Percentiles rank a stretch among this genome's conserved stretches.
Evolutionary conservation across 35 echinoderm and acorn worm species (phyloP).

Genomic region (Apostichopus parvimensis): DNA sequence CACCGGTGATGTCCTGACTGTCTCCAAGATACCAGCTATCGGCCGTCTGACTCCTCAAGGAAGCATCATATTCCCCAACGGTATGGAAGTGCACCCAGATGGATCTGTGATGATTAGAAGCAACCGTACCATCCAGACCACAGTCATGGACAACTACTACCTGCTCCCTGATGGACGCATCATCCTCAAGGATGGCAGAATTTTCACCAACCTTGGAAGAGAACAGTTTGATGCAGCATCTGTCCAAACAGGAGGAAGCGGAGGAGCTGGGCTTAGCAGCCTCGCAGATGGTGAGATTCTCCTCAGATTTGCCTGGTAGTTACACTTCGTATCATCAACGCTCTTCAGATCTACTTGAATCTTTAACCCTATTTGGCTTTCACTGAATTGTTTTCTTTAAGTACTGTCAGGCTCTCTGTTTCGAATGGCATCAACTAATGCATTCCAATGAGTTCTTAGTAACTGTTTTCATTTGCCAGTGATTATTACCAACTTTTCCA

Average conservation of each 20-base stretch:
- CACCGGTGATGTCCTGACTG: conserved; percentile 22
- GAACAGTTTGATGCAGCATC: conserved; percentile 13
- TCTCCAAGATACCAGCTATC: background rate
- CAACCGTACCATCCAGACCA: conserved; percentile 24
- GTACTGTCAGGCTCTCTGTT: too few species aligned
- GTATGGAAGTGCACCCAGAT: conserved; percentile 21
- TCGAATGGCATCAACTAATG: too few species aligned
- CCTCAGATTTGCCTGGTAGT: too few species aligned
- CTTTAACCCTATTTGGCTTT: too few species aligned
- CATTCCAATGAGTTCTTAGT: too few species aligned
- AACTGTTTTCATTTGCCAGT: too few species aligned
- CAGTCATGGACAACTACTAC: background rate
- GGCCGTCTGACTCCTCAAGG: conserved; percentile 4
- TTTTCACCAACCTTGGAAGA: background rate
- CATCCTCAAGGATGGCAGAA: conserved; percentile 17
- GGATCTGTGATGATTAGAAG: background rate
- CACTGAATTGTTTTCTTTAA: too few species aligned
- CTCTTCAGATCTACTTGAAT: too few species aligned
- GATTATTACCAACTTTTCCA: too few species aligned
- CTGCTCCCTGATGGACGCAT: conserved; percentile 34
- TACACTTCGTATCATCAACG: too few species aligned
- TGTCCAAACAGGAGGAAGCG: background rate
- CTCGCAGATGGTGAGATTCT: background rate
- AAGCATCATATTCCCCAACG: conserved; percentile 32
- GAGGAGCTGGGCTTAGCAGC: background rate